Percentiles rank a stretch among this genome's conserved stretches.
These are phyloP conservation scores for Cerceris ruficornis DNA, from an alignment of 2,888 invertebrate species.

Conservation along the genomic window DNA sequence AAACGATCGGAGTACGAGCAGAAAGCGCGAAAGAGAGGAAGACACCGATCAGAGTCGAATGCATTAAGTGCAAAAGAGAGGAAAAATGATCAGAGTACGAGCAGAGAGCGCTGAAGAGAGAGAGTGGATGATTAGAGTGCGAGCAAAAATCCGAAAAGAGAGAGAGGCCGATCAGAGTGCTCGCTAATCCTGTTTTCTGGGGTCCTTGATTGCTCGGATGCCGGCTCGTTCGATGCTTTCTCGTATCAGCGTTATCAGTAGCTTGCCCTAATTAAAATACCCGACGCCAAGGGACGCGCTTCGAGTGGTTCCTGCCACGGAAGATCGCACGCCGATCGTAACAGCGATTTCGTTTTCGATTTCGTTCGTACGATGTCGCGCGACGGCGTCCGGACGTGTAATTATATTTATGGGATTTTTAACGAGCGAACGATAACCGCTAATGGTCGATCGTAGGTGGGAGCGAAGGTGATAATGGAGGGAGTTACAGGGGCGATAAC, in stretches of 20 bases:
- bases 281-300: slow-evolving; percentile 12
- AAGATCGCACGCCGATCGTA: background rate
- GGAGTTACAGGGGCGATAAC: too few species aligned
- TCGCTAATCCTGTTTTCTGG: slow-evolving; percentile 59
- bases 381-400: background rate
- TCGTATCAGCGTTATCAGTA: slow-evolving; percentile 46
- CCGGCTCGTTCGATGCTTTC: slow-evolving; percentile 14
- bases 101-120: too few species aligned
- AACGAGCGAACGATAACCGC: background rate
- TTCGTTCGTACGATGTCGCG: slow-evolving; percentile 14
- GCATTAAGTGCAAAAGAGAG: too few species aligned
- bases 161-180: slow-evolving; percentile 25
- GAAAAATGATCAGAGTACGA: too few species aligned
- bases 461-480: too few species aligned
- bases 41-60: too few species aligned
- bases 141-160: background rate
- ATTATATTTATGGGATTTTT: slow-evolving; percentile 3
- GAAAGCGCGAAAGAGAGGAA: too few species aligned
- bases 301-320: slow-evolving; percentile 17
- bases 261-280: slow-evolving; percentile 58
- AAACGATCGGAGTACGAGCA: slow-evolving; percentile 17
- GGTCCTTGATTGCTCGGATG: slow-evolving; percentile 41
- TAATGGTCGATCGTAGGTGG: background rate
- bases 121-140: too few species aligned
- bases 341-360: slow-evolving; percentile 27